These are phyloP conservation scores for Gavia stellata DNA, from an alignment of 2,113 vertebrate genomes.

Conservation along the genomic window DNA sequence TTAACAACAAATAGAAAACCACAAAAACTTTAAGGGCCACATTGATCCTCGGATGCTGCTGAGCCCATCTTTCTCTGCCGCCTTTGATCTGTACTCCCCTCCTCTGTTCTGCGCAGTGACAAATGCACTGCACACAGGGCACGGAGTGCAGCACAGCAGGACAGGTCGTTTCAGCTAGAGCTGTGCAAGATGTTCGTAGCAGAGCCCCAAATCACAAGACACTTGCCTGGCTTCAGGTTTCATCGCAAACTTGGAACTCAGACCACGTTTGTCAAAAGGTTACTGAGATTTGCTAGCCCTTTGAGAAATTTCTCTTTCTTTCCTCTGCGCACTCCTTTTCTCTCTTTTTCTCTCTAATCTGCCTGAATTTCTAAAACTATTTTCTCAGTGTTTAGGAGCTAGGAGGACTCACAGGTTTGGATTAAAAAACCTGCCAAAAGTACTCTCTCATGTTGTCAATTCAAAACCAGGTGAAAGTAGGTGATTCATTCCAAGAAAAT, in stretches of 20 bases:
- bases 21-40: slow-evolving; percentile 41
- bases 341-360: slow-evolving; percentile 21
- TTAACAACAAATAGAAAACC: slow-evolving; percentile 17
- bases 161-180: slow-evolving; percentile 50
- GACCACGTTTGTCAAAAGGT: slow-evolving; percentile 48
- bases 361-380: slow-evolving; percentile 46
- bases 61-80: slow-evolving; percentile 26
- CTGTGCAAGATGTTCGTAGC: slow-evolving; percentile 63
- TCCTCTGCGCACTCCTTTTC: neutral
- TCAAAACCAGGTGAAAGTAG: slow-evolving; percentile 15
- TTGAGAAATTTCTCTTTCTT: slow-evolving; percentile 38
- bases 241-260: slow-evolving; percentile 46
- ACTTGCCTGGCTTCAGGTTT: slow-evolving; percentile 46
- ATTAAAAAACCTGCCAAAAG: slow-evolving; percentile 40
- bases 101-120: slow-evolving; percentile 59
- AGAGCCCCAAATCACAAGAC: slow-evolving; percentile 60
- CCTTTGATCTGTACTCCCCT: slow-evolving; percentile 61
- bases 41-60: slow-evolving; percentile 34
- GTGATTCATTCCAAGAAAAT: neutral
- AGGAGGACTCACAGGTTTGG: neutral
- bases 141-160: slow-evolving; percentile 63
- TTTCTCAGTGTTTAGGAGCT: slow-evolving; percentile 36
- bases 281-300: slow-evolving; percentile 19
- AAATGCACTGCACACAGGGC: slow-evolving; percentile 54
- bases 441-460: slow-evolving; percentile 24